Percentiles rank a stretch among this genome's conserved stretches.
Conservation (phyloP, 2,797 vertebrate genomes). For the Coregonus suidteri region DNA sequence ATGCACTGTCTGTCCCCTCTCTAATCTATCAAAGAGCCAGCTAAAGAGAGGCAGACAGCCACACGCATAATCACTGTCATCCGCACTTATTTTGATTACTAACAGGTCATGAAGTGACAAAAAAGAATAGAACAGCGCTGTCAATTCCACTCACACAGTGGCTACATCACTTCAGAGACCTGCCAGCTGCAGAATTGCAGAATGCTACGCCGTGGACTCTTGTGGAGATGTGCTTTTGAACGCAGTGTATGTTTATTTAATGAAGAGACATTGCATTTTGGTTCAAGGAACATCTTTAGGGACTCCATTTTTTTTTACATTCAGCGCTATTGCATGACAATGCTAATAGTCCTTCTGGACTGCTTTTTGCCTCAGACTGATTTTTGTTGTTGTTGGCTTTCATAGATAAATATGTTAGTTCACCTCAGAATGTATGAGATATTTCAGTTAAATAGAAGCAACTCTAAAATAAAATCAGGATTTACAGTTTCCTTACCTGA, state of each 20-base stretch:
- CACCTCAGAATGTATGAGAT: background rate
- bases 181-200: slow-evolving; percentile 27
- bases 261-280: slow-evolving; percentile 41
- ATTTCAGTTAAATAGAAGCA: background rate
- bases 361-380: slow-evolving; percentile 2
- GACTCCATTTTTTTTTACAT: slow-evolving; percentile 38
- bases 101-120: slow-evolving; percentile 10
- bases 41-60: slow-evolving; percentile 11
- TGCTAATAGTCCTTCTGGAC: slow-evolving; percentile 16
- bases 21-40: slow-evolving; percentile 24
- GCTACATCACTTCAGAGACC: background rate
- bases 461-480: background rate
- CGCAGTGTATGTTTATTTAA: slow-evolving; percentile 40
- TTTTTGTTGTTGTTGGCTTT: background rate
- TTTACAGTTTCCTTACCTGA: background rate
- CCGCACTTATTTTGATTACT: slow-evolving; percentile 32
- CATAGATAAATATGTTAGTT: background rate
- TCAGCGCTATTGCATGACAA: slow-evolving; percentile 14
- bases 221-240: slow-evolving; percentile 15
- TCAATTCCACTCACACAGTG: slow-evolving; percentile 4
- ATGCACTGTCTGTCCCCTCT: slow-evolving; percentile 15
- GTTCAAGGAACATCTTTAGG: slow-evolving; percentile 33
- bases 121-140: slow-evolving; percentile 10
- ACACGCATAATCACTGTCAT: slow-evolving; percentile 12
- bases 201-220: slow-evolving; percentile 13